Conservation (phyloP, 2,888 invertebrate genomes). For the Diarsia brunnea region DNA sequence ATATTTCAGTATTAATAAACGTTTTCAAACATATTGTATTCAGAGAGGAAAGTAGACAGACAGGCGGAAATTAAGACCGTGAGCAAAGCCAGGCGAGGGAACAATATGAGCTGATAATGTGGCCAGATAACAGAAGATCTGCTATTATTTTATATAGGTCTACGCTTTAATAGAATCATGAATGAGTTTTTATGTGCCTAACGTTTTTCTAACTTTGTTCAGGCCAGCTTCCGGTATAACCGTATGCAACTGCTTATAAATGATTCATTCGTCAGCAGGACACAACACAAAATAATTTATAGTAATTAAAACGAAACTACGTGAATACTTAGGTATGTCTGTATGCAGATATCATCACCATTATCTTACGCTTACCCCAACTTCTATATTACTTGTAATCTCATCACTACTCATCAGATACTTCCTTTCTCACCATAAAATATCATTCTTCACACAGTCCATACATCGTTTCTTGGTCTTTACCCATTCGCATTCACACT, state of each 20-base stretch:
- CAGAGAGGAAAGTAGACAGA: constrained; percentile 29
- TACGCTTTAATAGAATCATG: not conserved
- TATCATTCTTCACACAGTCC: too few species aligned
- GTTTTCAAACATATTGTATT: constrained; percentile 49
- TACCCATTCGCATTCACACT: too few species aligned
- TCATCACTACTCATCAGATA: too few species aligned
- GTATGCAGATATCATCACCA: not conserved
- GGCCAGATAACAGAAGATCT: constrained; percentile 40
- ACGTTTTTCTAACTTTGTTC: not conserved
- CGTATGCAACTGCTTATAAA: not conserved
- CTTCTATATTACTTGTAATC: too few species aligned
- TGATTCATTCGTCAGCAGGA: not conserved
- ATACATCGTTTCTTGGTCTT: too few species aligned
- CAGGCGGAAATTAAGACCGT: constrained; percentile 62
- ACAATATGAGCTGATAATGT: constrained; percentile 55
- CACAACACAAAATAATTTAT: too few species aligned
- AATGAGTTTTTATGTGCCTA: not conserved
- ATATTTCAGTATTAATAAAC: constrained; percentile 42
- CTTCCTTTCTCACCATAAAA: too few species aligned
- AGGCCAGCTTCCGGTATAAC: not conserved
- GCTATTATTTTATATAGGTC: constrained; percentile 3
- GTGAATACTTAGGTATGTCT: too few species aligned
- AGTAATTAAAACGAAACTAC: too few species aligned
- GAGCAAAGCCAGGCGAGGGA: constrained; percentile 32
- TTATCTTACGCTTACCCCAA: too few species aligned